Conservation (phyloP, 1,140 invertebrate genomes). For the Drosophila prosaltans region DNA sequence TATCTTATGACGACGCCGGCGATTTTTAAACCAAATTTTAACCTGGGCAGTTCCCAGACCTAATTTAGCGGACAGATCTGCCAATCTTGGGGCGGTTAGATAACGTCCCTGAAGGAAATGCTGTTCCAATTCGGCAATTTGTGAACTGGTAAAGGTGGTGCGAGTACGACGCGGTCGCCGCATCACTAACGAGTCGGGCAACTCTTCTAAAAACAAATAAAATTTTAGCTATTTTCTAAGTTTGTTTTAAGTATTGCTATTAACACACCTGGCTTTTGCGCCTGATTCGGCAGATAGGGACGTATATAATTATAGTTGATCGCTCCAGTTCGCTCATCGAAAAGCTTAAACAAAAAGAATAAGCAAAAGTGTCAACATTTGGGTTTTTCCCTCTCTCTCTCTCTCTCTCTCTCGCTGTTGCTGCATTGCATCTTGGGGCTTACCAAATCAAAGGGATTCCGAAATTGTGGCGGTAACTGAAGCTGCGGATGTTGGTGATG, state of each 20-base stretch:
- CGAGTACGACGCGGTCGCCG: constrained; percentile 83
- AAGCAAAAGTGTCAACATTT: constrained; percentile 18
- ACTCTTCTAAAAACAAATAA: constrained; percentile 51
- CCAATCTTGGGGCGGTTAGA: constrained; percentile 90
- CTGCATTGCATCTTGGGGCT: constrained; percentile 10
- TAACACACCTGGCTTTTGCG: constrained; percentile 66
- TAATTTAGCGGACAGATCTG: constrained; percentile 90
- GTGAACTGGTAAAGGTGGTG: constrained; percentile 92
- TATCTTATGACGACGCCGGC: constrained; percentile 74
- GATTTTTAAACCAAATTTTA: constrained; percentile 91
- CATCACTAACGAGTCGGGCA: constrained; percentile 74
- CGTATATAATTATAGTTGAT: constrained; percentile 79
- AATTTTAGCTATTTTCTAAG: neutral
- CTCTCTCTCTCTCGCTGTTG: neutral
- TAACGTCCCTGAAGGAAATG: constrained; percentile 87
- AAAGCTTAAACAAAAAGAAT: constrained; percentile 53
- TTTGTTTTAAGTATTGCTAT: no score
- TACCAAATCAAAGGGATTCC: constrained; percentile 78
- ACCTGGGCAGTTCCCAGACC: constrained; percentile 92
- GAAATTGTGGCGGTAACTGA: constrained; percentile 77
- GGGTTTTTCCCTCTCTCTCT: constrained; percentile 15
- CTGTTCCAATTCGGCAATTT: constrained; percentile 87
- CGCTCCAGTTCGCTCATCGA: constrained; percentile 73
- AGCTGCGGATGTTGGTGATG: constrained; percentile 70
- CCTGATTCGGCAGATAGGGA: constrained; percentile 73